Percentiles rank a stretch among this genome's conserved stretches.
phyloP scores from a whole-genome alignment of 2,797 vertebrate species.

The Sebastes trivittatus region DNA sequence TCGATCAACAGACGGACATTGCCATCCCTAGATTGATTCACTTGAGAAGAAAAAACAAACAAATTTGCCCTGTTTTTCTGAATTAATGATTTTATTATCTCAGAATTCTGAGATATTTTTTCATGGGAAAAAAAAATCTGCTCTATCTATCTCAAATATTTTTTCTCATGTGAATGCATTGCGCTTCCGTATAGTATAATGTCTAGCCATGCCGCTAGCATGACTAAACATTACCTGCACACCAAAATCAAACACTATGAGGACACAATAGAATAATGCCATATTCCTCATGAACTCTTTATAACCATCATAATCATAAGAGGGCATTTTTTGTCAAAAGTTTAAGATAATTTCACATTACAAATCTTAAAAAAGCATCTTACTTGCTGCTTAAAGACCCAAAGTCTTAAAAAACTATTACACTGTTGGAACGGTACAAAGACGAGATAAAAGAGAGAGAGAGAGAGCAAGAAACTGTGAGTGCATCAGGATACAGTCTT shows the following conservation, averaged over 20 bases:
- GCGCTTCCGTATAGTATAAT: too few species aligned
- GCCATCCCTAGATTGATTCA: too few species aligned
- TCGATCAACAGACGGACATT: too few species aligned
- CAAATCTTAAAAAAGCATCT: not conserved
- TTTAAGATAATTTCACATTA: not conserved
- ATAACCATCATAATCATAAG: not conserved
- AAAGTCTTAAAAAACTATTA: not conserved
- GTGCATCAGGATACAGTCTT: conserved; percentile 41
- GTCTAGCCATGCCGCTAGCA: not conserved
- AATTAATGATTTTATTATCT: not conserved
- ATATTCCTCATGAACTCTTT: not conserved
- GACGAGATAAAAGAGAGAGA: not conserved
- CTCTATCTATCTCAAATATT: not conserved
- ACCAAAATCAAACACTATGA: not conserved
- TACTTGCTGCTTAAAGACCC: not conserved
- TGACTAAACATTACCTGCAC: not conserved
- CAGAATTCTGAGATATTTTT: too few species aligned
- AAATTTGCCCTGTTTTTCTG: not conserved
- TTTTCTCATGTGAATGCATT: not conserved
- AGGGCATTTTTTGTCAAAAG: not conserved
- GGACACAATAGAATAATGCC: not conserved
- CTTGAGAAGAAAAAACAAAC: not conserved
- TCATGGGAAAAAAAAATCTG: too few species aligned
- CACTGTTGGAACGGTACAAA: not conserved
- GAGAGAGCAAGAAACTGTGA: conserved; percentile 29